Evolutionary conservation across 2,797 vertebrate genomes (phyloP).

Genomic region (Thunnus albacares): DNA sequence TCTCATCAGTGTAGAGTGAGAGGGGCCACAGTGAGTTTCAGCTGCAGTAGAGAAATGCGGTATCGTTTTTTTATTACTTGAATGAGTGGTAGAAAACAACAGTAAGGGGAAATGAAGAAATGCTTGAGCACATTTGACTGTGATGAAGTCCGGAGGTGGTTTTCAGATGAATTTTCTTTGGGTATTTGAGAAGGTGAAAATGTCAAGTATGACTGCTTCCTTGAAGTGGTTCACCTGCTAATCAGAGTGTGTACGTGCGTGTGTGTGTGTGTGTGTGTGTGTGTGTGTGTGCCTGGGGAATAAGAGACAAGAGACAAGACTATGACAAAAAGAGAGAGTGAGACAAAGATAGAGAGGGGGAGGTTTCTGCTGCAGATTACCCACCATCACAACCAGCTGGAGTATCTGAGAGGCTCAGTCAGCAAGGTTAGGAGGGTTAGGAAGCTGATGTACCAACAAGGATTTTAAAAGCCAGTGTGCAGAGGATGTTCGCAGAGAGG

Average conservation of each 20-base stretch:
- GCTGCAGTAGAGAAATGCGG: conserved; percentile 7
- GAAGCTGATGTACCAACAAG: conserved; percentile 70
- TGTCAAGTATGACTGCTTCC: conserved; percentile 56
- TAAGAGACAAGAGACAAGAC: conserved; percentile 29
- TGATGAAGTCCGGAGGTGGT: conserved; percentile 34
- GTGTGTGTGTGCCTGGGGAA: conserved; percentile 15
- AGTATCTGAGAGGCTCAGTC: conserved; percentile 68
- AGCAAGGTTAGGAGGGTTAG: conserved; percentile 67
- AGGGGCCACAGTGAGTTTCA: conserved; percentile 8
- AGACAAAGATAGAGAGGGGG: conserved; percentile 26
- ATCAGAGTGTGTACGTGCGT: conserved; percentile 6
- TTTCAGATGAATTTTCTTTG: conserved; percentile 43
- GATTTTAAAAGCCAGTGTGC: conserved; percentile 66
- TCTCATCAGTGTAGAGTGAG: not conserved
- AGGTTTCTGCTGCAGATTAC: conserved; percentile 45
- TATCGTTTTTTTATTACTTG: conserved; percentile 11
- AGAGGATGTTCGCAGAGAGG: conserved; percentile 60
- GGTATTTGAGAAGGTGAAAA: conserved; percentile 51
- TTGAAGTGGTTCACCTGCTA: conserved; percentile 57
- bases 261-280: conserved; percentile 6
- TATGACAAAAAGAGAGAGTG: conserved; percentile 25
- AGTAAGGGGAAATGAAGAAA: conserved; percentile 35
- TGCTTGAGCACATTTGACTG: conserved; percentile 25
- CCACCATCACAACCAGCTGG: conserved; percentile 57
- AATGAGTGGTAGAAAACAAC: conserved; percentile 30